Evolutionary conservation across 2,113 vertebrate genomes (phyloP).

Genomic region (Charina bottae): DNA sequence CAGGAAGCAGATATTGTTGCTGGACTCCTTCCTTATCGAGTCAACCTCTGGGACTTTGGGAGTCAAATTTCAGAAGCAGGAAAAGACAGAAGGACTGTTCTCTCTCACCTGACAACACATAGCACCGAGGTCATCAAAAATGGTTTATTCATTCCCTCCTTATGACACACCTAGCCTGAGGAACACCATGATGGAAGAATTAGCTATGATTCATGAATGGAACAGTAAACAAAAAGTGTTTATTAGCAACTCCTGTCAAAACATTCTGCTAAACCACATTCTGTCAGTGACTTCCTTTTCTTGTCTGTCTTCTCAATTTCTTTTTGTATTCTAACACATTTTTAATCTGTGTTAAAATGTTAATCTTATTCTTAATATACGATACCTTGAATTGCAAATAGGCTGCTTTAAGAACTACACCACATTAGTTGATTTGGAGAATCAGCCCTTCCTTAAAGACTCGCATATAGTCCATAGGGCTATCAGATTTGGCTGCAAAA

Average conservation of each 20-base stretch:
- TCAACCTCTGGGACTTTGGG: not conserved
- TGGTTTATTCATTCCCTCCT: conserved; percentile 21
- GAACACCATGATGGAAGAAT: conserved; percentile 37
- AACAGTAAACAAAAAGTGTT: conserved; percentile 55
- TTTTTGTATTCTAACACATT: not conserved
- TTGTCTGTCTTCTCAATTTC: not conserved
- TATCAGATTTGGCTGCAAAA: not conserved
- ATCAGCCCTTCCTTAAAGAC: not conserved
- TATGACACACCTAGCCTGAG: conserved; percentile 60
- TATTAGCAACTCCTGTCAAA: conserved; percentile 59
- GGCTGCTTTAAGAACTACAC: not conserved
- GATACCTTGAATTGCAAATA: not conserved
- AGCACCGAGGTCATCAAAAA: conserved; percentile 47
- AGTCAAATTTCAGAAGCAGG: not conserved
- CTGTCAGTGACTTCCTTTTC: not conserved
- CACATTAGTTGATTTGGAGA: not conserved
- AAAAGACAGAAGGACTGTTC: no score
- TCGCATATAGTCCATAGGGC: not conserved
- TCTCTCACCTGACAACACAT: conserved; percentile 37
- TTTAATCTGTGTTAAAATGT: not conserved
- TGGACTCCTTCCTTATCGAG: not conserved
- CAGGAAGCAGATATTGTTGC: not conserved
- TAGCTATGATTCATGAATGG: conserved; percentile 59
- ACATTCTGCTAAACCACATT: conserved; percentile 25
- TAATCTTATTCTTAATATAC: not conserved